A percentile compares a stretch with the other conserved stretches of the same genome.
Conservation (phyloP, 1,140 invertebrate species). For the Anastrepha ludens region DNA sequence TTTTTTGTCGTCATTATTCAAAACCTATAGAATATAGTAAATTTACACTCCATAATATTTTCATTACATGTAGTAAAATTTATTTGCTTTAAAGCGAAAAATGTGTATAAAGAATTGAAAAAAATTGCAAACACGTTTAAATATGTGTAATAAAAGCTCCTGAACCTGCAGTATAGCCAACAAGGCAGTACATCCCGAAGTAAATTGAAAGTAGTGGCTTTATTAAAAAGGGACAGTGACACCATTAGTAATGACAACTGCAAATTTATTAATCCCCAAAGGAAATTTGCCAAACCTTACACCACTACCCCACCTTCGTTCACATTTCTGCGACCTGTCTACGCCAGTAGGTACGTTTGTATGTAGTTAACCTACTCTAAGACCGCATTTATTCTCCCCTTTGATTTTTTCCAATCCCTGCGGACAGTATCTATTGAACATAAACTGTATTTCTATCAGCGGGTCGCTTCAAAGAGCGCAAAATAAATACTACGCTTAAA, state of each 20-base stretch:
- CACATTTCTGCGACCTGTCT: not conserved
- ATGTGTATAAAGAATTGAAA: too few relatives aligned
- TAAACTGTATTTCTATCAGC: conserved; percentile 34
- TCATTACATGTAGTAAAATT: too few relatives aligned
- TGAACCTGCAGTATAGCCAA: not conserved
- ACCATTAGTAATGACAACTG: conserved; percentile 42
- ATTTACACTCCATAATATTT: too few relatives aligned
- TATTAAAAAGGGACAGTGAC: conserved; percentile 46
- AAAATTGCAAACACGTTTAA: too few relatives aligned
- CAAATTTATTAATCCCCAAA: conserved; percentile 45
- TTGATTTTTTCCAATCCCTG: conserved; percentile 25
- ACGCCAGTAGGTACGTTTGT: not conserved
- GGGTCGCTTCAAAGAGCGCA: not conserved
- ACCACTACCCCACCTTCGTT: not conserved
- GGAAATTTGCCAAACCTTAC: conserved; percentile 18
- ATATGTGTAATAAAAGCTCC: too few relatives aligned
- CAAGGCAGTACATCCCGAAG: not conserved
- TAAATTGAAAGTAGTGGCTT: not conserved
- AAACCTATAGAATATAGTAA: too few relatives aligned
- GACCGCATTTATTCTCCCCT: not conserved
- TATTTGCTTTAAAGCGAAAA: too few relatives aligned
- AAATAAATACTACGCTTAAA: conserved; percentile 33
- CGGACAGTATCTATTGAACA: conserved; percentile 25
- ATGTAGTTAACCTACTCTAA: not conserved
- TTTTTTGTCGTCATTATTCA: too few relatives aligned